Evolutionary conservation across 2,888 invertebrate genomes (phyloP).

Genomic region (Loripinus fragilis): DNA sequence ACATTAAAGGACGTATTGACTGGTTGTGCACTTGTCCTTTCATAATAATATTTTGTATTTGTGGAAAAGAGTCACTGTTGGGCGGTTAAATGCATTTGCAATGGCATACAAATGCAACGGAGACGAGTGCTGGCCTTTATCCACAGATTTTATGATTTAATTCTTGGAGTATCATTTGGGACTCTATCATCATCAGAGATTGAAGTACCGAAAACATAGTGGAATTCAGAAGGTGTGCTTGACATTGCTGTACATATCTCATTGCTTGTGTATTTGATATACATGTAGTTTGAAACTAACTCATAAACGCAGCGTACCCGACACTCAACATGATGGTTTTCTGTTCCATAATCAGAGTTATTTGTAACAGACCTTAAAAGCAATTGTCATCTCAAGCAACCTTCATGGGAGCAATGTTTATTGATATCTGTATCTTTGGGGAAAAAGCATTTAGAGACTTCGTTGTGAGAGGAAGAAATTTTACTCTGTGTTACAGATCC

Average conservation of each 20-base stretch:
- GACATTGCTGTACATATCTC: conserved; percentile 10
- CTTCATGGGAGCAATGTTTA: too few relatives aligned
- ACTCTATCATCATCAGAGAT: conserved; percentile 7
- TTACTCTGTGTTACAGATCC: too few relatives aligned
- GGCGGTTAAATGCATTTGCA: conserved; percentile 14
- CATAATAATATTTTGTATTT: conserved; percentile 3
- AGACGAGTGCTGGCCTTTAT: conserved; percentile 12
- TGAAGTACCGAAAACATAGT: conserved; percentile 7
- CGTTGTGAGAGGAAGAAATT: too few relatives aligned
- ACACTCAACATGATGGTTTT: too few relatives aligned
- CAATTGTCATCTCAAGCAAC: too few relatives aligned
- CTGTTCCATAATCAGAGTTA: too few relatives aligned
- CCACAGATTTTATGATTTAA: conserved; percentile 16
- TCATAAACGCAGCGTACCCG: too few relatives aligned
- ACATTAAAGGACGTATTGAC: conserved; percentile 13
- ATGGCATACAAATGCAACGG: conserved; percentile 13
- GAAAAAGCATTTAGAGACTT: too few relatives aligned
- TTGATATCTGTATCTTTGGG: too few relatives aligned
- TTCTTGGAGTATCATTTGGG: conserved; percentile 10
- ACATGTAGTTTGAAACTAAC: background rate
- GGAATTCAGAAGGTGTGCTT: conserved; percentile 2
- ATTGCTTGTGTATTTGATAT: conserved; percentile 3
- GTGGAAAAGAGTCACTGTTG: conserved; percentile 18
- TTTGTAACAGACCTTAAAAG: too few relatives aligned
- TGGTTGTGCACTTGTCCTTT: conserved; percentile 20